Base-by-base conservation (phyloP, 2,888 invertebrate species). In the Epinotia brunnichana region DNA sequence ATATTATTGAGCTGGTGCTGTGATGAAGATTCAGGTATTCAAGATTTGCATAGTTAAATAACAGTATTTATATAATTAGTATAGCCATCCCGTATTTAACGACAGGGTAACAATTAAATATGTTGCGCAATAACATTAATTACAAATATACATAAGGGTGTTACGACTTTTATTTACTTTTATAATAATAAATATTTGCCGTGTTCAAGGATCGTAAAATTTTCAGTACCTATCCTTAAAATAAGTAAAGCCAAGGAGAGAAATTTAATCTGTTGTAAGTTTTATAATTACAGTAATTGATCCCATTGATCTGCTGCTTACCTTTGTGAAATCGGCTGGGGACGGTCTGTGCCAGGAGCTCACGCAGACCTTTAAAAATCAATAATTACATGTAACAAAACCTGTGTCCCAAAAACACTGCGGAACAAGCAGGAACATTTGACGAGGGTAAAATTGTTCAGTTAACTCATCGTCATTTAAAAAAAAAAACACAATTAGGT, bases 161-260 rank as follows among this genome's bases (percentile, higher is more conserved):
- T 80, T 78, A 67, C 66, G 29, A 51, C n/a, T 70, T 51, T 53
- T 5, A 13, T 53, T 41, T 44, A 29, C 13, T 53, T 61, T n/a
- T 51, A 61, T 48, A 48, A 48, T 48, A 48, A 7, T 7, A 13
- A 48, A 51, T 53, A 53, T 54, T 80, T 75, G 78, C 76, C 77
- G 82, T 83, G 82, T 80, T 79, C 77, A 77, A 76, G 77, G 80
- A 83, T 78, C 78, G 68, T 54, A 41, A 53, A 35, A 61, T 77
- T 78, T 79, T 76, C 78, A 78, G 77, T 77, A 29, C 5, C 1
- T 29, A 76, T 78, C 44, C 73, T 74, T 70, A 75, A 72, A 74
- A 68, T 74, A 75, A 81, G 74, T 76, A 78, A 70, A 79, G 82
- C 82, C 83, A 81, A 82, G 86, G 85, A 84, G 84, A 86, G 87